phyloP scores from a whole-genome alignment of 2,888 invertebrate species.

The Cantharis nigra region DNA sequence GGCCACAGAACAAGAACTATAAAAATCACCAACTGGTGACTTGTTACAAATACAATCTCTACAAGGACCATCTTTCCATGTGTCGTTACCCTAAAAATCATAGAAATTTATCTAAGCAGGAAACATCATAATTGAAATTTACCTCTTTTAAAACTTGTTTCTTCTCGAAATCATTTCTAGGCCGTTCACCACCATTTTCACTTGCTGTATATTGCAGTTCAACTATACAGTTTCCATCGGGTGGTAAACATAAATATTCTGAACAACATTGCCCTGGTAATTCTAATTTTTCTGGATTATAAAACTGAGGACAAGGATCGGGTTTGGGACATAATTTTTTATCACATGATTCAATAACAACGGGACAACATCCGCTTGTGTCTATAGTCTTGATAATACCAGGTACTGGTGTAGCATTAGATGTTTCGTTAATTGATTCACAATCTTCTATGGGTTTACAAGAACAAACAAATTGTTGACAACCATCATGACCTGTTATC shows the following conservation, averaged over 20 bases:
- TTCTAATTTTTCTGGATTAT: conserved; percentile 53
- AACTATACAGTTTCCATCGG: conserved; percentile 69
- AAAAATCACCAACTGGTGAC: conserved; percentile 45
- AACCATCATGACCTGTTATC: conserved; percentile 67
- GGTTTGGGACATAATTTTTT: conserved; percentile 66
- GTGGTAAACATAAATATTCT: conserved; percentile 66
- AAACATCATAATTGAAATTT: conserved; percentile 24
- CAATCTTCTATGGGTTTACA: conserved; percentile 77
- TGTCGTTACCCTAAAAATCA: conserved; percentile 58
- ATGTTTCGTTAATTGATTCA: conserved; percentile 56
- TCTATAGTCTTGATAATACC: conserved; percentile 67
- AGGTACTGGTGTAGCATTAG: conserved; percentile 52
- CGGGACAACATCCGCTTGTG: conserved; percentile 74
- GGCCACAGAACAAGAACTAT: conserved; percentile 57
- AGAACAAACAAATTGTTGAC: conserved; percentile 77
- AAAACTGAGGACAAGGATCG: conserved; percentile 64
- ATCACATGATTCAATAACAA: conserved; percentile 63
- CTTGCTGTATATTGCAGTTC: conserved; percentile 61
- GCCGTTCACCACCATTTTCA: conserved; percentile 61
- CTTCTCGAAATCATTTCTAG: conserved; percentile 49
- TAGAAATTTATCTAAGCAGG: neutral
- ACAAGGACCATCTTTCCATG: conserved; percentile 75
- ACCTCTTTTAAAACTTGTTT: conserved; percentile 63
- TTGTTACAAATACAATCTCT: conserved; percentile 64
- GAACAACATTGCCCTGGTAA: conserved; percentile 65